Conservation (phyloP, 2,113 vertebrate species). For the Anthoscopus minutus region DNA sequence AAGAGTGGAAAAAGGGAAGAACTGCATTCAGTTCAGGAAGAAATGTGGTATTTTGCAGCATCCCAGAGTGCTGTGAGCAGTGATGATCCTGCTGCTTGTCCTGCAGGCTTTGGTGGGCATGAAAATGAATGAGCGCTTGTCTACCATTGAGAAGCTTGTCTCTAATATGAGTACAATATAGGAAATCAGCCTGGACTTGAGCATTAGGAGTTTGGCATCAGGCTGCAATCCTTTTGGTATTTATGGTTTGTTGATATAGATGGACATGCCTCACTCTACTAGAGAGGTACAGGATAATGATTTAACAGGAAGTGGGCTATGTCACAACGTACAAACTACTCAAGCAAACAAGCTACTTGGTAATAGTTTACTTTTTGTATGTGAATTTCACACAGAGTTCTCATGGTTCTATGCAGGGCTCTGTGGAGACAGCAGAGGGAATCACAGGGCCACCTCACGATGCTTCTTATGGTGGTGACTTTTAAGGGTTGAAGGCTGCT, state of each 20-base stretch:
- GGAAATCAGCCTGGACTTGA: not conserved
- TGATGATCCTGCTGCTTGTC: not conserved
- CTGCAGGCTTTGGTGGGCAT: not conserved
- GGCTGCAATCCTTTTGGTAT: not conserved
- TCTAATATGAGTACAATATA: not conserved
- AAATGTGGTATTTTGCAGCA: not conserved
- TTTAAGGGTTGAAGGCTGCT: not conserved
- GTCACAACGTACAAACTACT: too few relatives aligned
- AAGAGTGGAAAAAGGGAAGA: not conserved
- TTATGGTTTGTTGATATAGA: not conserved
- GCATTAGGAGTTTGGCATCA: not conserved
- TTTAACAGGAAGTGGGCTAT: not conserved
- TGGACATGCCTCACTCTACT: not conserved
- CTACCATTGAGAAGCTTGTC: not conserved
- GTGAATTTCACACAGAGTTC: not conserved
- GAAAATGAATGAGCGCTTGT: accelerated
- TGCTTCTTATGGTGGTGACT: not conserved
- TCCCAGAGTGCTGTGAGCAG: not conserved
- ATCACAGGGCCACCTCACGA: not conserved
- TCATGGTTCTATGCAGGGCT: accelerated
- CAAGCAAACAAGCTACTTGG: not conserved
- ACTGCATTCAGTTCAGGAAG: not conserved
- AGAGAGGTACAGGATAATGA: not conserved
- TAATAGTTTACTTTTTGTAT: not conserved
- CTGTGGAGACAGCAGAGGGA: not conserved